Percentiles rank a stretch among this genome's conserved stretches.
Evolutionary conservation across 1,140 invertebrate genomes (phyloP).

Genomic region (Aethina tumida): DNA sequence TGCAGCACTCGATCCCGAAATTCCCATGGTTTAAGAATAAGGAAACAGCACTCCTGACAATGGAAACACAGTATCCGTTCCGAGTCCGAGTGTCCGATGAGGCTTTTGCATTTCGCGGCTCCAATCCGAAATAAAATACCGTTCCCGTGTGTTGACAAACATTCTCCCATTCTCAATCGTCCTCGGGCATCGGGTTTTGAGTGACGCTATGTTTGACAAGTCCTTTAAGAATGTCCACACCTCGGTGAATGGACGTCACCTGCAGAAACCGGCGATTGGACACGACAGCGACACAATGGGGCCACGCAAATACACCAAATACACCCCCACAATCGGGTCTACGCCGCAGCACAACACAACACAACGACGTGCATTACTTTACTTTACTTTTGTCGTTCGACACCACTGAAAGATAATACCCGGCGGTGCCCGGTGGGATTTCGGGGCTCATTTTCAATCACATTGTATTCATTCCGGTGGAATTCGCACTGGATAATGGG

Average conservation of each 20-base stretch:
- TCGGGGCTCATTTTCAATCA: no score
- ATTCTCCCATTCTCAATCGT: slow-evolving; percentile 7
- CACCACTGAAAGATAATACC: no score
- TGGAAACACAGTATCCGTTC: background rate
- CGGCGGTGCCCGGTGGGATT: no score
- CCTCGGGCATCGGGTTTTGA: slow-evolving; percentile 11
- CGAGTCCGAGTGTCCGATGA: background rate
- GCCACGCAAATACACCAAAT: no score
- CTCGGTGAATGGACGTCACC: slow-evolving; percentile 23
- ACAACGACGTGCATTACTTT: no score
- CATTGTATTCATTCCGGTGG: no score
- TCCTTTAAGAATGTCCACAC: slow-evolving; percentile 23
- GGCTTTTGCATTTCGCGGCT: background rate
- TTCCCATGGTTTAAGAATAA: no score
- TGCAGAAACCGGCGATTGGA: slow-evolving; percentile 17
- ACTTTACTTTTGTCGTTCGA: no score
- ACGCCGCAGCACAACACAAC: no score
- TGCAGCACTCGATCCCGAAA: no score
- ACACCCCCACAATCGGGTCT: no score
- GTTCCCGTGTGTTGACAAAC: background rate
- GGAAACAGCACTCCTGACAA: background rate
- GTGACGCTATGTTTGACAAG: slow-evolving; percentile 26
- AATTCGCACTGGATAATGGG: no score
- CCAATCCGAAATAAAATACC: background rate
- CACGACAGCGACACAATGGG: slow-evolving; percentile 21